Percentiles rank a stretch among this genome's conserved stretches.
Conservation (phyloP, 1,140 invertebrate species). For the Orchestia grillus region DNA sequence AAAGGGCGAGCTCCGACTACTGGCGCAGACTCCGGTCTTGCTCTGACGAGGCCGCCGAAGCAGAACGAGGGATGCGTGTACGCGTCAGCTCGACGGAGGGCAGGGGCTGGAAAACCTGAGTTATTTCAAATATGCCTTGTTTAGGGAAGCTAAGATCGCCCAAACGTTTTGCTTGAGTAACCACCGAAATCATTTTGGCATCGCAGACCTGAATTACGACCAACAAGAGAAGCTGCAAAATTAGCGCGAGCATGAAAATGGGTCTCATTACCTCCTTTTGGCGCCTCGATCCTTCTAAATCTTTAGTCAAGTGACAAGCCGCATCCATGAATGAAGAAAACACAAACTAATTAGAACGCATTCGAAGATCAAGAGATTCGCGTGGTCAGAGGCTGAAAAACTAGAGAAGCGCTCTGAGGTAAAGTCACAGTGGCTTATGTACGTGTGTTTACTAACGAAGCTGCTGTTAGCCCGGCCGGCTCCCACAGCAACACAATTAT, state of each 20-base stretch:
- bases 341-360: neutral
- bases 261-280: slow-evolving; percentile 17
- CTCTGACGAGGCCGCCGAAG: neutral
- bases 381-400: neutral
- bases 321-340: neutral
- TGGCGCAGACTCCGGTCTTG: neutral
- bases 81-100: neutral
- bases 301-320: neutral
- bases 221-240: neutral
- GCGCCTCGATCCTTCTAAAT: neutral
- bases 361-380: neutral
- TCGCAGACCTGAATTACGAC: neutral
- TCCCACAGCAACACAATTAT: neutral
- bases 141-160: neutral
- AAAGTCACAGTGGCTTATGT: neutral
- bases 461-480: too few relatives aligned
- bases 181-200: neutral
- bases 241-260: neutral
- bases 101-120: neutral
- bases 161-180: slow-evolving; percentile 13
- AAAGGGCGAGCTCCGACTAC: neutral
- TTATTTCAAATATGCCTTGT: slow-evolving; percentile 3
- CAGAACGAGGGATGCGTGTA: neutral
- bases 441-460: neutral
- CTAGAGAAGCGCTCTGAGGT: neutral